phyloP scores from a whole-genome alignment of 1,140 invertebrate genomes.

The Pentalonia nigronervosa region DNA sequence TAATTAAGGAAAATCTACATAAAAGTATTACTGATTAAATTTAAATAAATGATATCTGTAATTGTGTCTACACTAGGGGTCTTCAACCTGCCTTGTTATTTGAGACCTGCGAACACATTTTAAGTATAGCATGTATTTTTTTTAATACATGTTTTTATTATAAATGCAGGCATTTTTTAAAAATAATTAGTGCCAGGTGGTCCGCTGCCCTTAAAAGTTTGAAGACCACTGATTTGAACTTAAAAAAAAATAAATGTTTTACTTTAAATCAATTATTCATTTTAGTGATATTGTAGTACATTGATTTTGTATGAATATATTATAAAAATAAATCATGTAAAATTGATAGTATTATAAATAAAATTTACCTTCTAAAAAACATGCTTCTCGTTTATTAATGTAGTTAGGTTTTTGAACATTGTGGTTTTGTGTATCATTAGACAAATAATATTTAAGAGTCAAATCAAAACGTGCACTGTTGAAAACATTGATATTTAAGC shows the following conservation, averaged over 20 bases:
- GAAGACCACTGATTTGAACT: neutral
- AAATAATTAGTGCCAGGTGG: too few relatives aligned
- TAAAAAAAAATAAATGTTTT: neutral
- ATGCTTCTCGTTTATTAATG: slow-evolving; percentile 54
- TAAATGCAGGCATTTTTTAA: too few relatives aligned
- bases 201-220: too few relatives aligned
- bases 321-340: neutral
- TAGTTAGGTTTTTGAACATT: slow-evolving; percentile 45
- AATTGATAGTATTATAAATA: neutral
- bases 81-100: too few relatives aligned
- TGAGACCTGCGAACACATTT: too few relatives aligned
- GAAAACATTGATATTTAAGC: slow-evolving; percentile 69
- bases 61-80: too few relatives aligned
- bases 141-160: too few relatives aligned
- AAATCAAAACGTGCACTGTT: slow-evolving; percentile 80
- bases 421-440: slow-evolving; percentile 61
- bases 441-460: slow-evolving; percentile 71
- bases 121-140: too few relatives aligned
- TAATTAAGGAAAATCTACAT: neutral
- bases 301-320: neutral
- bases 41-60: neutral
- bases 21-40: neutral
- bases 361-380: slow-evolving; percentile 36
- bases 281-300: neutral
- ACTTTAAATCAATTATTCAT: neutral